These are phyloP conservation scores for Dione juno DNA, from an alignment of 2,888 invertebrate genomes.

Conservation along the genomic window DNA sequence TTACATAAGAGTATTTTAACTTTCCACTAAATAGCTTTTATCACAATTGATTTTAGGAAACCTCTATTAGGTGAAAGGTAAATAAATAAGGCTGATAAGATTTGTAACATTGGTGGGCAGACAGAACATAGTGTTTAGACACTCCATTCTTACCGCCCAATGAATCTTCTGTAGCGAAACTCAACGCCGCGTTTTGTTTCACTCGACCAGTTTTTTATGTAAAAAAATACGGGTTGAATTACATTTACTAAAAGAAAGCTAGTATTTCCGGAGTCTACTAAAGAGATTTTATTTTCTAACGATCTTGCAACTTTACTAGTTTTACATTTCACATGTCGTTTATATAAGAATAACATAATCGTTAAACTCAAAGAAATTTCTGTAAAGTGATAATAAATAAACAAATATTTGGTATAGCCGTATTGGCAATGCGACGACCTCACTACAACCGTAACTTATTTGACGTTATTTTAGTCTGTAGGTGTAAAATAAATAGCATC, in stretches of 20 bases:
- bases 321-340: not conserved
- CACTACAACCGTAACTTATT: constrained; percentile 57
- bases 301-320: constrained; percentile 29
- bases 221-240: constrained; percentile 3
- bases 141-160: too few species aligned
- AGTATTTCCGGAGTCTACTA: constrained; percentile 12
- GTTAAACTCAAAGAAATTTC: constrained; percentile 19
- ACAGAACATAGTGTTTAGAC: not conserved
- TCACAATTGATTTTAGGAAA: constrained; percentile 16
- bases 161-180: not conserved
- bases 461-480: constrained; percentile 43
- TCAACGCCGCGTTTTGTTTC: not conserved
- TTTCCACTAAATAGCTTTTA: constrained; percentile 41
- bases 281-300: constrained; percentile 13
- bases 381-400: constrained; percentile 54
- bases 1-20: constrained; percentile 44
- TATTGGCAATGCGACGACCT: constrained; percentile 70
- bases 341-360: not conserved
- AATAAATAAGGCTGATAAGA: too few species aligned
- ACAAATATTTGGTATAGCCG: constrained; percentile 59
- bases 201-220: not conserved
- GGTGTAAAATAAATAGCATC: not conserved
- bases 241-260: constrained; percentile 19
- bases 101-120: not conserved
- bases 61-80: constrained; percentile 1